phyloP scores from a whole-genome alignment of 2,113 vertebrate genomes.

The Numenius arquata region DNA sequence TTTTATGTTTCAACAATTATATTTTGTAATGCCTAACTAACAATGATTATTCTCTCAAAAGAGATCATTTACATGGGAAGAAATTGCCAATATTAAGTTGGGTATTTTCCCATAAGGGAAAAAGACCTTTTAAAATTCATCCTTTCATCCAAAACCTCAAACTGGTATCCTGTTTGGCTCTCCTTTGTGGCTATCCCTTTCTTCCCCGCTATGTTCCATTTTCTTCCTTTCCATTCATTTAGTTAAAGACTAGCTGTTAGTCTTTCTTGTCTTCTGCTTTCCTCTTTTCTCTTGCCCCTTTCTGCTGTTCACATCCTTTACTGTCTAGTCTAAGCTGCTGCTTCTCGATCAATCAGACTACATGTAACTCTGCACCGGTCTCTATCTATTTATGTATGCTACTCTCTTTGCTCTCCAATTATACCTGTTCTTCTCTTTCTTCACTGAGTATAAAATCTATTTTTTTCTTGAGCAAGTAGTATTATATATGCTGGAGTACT shows the following conservation, averaged over 20 bases:
- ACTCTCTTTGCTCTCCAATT: background rate
- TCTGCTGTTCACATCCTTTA: background rate
- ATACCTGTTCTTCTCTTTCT: background rate
- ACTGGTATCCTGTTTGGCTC: background rate
- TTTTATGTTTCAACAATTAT: conserved; percentile 2
- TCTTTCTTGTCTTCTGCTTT: background rate
- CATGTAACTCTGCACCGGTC: background rate
- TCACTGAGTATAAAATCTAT: background rate
- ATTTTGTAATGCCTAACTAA: background rate
- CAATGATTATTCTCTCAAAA: background rate
- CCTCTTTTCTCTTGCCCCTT: background rate
- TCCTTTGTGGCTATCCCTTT: background rate
- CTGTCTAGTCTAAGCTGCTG: background rate
- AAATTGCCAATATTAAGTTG: background rate
- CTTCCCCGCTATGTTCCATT: background rate
- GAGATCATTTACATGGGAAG: background rate
- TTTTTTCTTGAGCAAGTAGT: background rate
- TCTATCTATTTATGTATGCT: background rate
- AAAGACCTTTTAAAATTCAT: background rate
- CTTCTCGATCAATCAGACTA: background rate
- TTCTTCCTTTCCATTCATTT: background rate
- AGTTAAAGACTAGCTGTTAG: background rate
- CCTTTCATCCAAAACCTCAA: background rate
- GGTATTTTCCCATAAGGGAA: background rate
- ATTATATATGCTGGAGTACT: background rate